Evolutionary conservation across 2,888 invertebrate genomes (phyloP), one percentile per base, ranked within the genome.

Genomic region (Xylota segnis): DNA sequence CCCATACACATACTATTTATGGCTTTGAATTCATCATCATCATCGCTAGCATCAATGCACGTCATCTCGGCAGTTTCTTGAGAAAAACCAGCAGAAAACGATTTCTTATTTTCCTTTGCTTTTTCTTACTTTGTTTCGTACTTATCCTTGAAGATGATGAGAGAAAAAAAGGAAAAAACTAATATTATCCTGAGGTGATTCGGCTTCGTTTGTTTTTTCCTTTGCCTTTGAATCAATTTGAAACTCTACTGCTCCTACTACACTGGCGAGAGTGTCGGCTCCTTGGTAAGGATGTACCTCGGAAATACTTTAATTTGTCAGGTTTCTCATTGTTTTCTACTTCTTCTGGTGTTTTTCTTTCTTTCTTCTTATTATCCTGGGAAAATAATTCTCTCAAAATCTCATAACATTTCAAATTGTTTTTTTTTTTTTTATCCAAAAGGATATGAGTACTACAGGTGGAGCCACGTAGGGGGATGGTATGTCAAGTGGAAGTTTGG

Each of bases 271-370:
- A 45, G 43, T 4, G 23, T 5, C 10, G 10, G 7, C 14, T 14
- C 5, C 9, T 16, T 2, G 16, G 6, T 3, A 18, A 2, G 10
- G 4, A 6, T 4, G 43, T 27, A 29, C 63, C 32, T 45, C 10
- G 34, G 59, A 70, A 40, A 56, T 45, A 50, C 59, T 50, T 71
- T 59, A 71, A 71, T 71, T 71, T 71, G 59, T 37, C 71, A 59
- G 37, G 7, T 71, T 27, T 37, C 37, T 47, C 71, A 56, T 56
- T 58, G 27, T 45, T 40, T 56, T 10, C 32, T 56, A 0, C 43
- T 32, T 7, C 16, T 16, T 5, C 32, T 54, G 32, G 16, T 29
- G 14, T 14, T 45, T 16, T 37, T 29, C 29, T 40, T 40, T 37
- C 23, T 18, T 12, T 45, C 32, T 9, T 45, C n/a, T 29, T 34